Evolutionary conservation across 2,888 invertebrate genomes (phyloP), one percentile per base, ranked within the genome.

Genomic region (Leptinotarsa rubiginosa): DNA sequence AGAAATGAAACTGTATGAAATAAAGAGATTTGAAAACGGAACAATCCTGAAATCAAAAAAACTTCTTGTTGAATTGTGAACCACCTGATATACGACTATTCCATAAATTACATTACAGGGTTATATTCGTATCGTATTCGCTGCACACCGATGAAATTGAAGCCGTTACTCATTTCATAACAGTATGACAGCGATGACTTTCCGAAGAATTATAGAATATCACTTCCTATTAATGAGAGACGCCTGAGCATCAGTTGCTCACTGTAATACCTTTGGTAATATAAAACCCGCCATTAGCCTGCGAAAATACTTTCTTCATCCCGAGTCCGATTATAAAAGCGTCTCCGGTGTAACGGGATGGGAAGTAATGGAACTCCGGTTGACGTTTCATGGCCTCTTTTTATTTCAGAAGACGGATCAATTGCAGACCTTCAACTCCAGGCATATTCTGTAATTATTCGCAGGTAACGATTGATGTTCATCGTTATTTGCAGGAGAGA

Each of bases 351-450:
- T 81, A 82, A 82, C 80, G 79, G 79, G 80, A 83, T 77, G 78
- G 79, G 82, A 76, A 80, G 83, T 82, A 83, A 83, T 82, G 80
- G 80, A 77, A 80, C 77, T 76, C 79, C 77, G 75, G 76, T 77
- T 78, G 77, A 76, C 75, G 77, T 78, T 72, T 76, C 72, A 73
- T 71, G 77, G 75, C 77, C 76, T 79, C 77, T 77, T 79, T 81
- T 81, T 79, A 81, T 81, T 80, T 80, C 78, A 75, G 73, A 72
- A 78, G 80, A 79, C 74, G 80, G 80, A 82, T 83, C 82, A 81
- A 82, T 83, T 83, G 62, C 31, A 41, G 41, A 41, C 25, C 62
- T 62, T 62, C 7, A 62, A 18, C n/a, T 62, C 10, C 62, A 62
- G 62, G 41, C 41, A 41, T 62, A 15, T 62, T 62, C 62, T 62